phyloP scores from a whole-genome alignment of 2,113 vertebrate species.

The Motacilla tschutschensis region DNA sequence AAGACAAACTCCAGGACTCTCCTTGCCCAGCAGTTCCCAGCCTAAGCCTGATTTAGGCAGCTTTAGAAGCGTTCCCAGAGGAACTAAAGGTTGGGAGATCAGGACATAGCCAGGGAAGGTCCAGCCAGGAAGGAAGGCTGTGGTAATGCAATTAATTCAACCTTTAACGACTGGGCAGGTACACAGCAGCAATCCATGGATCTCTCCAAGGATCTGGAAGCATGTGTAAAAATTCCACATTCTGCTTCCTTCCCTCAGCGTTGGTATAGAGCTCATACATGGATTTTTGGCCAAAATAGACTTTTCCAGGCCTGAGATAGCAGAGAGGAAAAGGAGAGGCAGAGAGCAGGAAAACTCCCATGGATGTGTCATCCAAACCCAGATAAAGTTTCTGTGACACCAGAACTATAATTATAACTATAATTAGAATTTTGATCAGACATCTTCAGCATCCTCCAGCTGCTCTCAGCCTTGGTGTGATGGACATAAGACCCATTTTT shows the following conservation, averaged over 20 bases:
- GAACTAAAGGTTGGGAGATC: not conserved
- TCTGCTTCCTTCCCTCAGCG: not conserved
- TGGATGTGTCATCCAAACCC: not conserved
- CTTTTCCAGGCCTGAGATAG: constrained; percentile 6
- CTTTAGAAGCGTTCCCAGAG: rapidly evolving
- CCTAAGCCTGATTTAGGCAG: not conserved
- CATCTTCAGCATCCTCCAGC: not conserved
- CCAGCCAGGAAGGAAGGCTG: constrained; percentile 19
- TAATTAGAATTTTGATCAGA: not conserved
- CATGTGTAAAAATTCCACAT: not conserved
- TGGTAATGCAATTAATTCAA: not conserved
- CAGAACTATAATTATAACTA: not conserved
- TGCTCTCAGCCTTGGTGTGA: not conserved
- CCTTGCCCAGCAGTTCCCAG: not conserved
- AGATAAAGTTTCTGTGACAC: constrained; percentile 18
- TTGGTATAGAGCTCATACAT: rapidly evolving
- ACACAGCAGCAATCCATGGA: not conserved
- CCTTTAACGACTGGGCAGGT: constrained; percentile 12
- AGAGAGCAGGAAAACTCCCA: constrained; percentile 8
- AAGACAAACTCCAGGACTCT: not conserved
- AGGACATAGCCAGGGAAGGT: not conserved
- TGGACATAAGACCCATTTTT: not conserved
- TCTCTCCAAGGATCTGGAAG: not conserved
- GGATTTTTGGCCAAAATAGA: constrained; percentile 1
- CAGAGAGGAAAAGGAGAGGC: constrained; percentile 51